These are phyloP conservation scores for Turdus rufiventris DNA, from an alignment of 2,113 vertebrate species.

Conservation along the genomic window DNA sequence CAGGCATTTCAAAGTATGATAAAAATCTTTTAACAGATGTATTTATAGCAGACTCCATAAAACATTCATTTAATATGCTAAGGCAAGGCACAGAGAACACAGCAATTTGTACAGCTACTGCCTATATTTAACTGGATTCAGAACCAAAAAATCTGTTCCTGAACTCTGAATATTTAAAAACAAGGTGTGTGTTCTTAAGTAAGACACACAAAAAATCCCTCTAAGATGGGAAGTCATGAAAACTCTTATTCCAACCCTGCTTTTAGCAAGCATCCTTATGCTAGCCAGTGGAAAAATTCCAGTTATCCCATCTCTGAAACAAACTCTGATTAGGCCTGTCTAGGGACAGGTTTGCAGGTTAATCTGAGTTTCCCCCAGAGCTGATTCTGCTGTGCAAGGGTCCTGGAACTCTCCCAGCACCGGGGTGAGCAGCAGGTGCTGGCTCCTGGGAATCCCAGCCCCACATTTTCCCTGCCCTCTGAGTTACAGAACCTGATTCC, in stretches of 20 bases:
- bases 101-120: not conserved
- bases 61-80: conserved; percentile 19
- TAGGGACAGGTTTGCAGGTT: not conserved
- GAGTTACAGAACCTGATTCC: conserved; percentile 22
- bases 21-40: conserved; percentile 29
- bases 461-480: not conserved
- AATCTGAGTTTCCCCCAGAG: not conserved
- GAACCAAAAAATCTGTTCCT: conserved; percentile 43
- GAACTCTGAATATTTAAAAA: conserved; percentile 36
- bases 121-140: conserved; percentile 37
- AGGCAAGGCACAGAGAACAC: conserved; percentile 8
- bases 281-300: not conserved
- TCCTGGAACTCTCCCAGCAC: not conserved
- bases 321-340: not conserved
- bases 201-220: not conserved
- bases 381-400: not conserved
- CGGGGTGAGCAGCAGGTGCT: conserved; percentile 9
- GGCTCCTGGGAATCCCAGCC: not conserved
- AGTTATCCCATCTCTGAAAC: not conserved
- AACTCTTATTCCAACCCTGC: not conserved
- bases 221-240: not conserved
- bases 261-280: not conserved
- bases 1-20: not conserved
- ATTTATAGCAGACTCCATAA: conserved; percentile 28
- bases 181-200: not conserved